phyloP scores from a whole-genome alignment of 2,888 invertebrate genomes.

The Drosophila atroscutellata region DNA sequence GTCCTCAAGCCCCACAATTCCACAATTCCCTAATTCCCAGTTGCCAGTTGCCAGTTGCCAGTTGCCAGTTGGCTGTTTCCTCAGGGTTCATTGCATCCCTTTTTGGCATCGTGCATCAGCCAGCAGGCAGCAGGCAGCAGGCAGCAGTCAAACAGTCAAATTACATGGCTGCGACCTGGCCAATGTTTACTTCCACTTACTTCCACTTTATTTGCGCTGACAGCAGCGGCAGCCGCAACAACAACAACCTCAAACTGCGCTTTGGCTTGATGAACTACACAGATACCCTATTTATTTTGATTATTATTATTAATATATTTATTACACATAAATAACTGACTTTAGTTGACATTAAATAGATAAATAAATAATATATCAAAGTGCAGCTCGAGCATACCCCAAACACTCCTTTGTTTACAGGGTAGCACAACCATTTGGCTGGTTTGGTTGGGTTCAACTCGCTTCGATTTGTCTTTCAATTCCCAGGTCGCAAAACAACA shows the following conservation, averaged over 20 bases:
- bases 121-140: constrained; percentile 26
- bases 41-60: not conserved
- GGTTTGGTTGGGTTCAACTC: constrained; percentile 22
- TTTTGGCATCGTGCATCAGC: constrained; percentile 15
- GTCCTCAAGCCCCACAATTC: constrained; percentile 4
- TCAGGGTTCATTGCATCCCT: constrained; percentile 44
- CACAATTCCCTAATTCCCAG: constrained; percentile 1
- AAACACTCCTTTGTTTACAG: constrained; percentile 1
- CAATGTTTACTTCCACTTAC: constrained; percentile 67
- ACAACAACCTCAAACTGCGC: not conserved
- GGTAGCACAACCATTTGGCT: constrained; percentile 37
- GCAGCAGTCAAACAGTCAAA: constrained; percentile 60
- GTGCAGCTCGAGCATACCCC: not conserved
- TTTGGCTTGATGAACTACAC: not conserved
- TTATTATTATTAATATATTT: not conserved
- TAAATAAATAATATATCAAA: not conserved
- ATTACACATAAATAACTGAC: too few relatives aligned
- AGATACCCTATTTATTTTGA: constrained; percentile 17
- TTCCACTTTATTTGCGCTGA: constrained; percentile 67
- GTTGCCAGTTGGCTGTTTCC: constrained; percentile 1
- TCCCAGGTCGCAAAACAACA: constrained; percentile 43
- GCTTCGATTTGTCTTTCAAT: constrained; percentile 61
- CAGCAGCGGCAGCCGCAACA: constrained; percentile 22
- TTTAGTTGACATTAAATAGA: too few relatives aligned
- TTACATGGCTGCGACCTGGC: constrained; percentile 67